These are phyloP conservation scores for Acarapis woodi DNA, from an alignment of 1,140 invertebrate species.

Conservation along the genomic window DNA sequence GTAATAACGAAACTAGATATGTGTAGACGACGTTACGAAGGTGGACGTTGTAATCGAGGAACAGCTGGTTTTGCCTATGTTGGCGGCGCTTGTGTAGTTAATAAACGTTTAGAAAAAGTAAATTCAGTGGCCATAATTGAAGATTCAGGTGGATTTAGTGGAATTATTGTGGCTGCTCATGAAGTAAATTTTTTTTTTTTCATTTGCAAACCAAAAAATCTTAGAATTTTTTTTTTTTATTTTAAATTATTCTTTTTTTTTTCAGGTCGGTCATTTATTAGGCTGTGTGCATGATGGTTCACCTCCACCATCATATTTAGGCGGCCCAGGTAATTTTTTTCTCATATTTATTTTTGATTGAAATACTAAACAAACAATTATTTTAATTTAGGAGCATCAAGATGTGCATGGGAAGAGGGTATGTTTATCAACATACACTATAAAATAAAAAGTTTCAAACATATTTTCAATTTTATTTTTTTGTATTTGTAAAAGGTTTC, in stretches of 20 bases:
- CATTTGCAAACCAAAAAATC: neutral
- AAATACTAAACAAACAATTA: too few species aligned
- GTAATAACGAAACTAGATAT: conserved; percentile 94
- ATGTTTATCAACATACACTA: too few species aligned
- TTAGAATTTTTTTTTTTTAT: neutral
- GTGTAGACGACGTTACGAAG: conserved; percentile 76
- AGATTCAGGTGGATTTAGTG: conserved; percentile 78
- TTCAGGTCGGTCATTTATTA: conserved; percentile 22
- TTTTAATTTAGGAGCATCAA: too few species aligned
- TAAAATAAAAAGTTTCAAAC: too few species aligned
- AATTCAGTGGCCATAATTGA: conserved; percentile 87
- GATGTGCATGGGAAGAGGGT: conserved; percentile 80
- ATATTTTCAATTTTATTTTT: too few species aligned
- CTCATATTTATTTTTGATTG: too few species aligned
- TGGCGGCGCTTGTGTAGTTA: conserved; percentile 76
- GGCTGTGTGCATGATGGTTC: conserved; percentile 82
- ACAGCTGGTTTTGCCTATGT: conserved; percentile 91
- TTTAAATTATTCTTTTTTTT: neutral
- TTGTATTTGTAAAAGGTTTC: too few species aligned
- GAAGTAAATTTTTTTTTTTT: conserved; percentile 29
- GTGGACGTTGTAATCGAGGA: conserved; percentile 82
- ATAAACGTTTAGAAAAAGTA: conserved; percentile 76
- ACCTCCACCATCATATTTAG: conserved; percentile 66
- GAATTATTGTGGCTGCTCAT: conserved; percentile 79
- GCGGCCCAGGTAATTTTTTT: too few species aligned